phyloP scores from a whole-genome alignment of 2,113 vertebrate genomes.

The Albula glossodonta region DNA sequence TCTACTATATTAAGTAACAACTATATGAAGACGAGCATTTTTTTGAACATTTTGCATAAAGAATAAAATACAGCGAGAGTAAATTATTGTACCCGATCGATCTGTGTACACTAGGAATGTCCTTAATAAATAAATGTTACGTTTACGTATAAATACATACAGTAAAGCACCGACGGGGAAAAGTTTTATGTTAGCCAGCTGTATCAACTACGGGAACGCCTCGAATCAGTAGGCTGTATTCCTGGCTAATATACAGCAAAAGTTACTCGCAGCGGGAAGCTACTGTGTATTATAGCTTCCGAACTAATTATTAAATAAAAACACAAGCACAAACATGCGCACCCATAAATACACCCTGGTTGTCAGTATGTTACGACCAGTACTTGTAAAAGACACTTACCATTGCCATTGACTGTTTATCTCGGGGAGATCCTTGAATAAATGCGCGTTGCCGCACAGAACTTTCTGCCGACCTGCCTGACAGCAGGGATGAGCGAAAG shows the following conservation, averaged over 20 bases:
- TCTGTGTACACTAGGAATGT: no score
- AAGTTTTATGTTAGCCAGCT: background rate
- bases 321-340: background rate
- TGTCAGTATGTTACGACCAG: background rate
- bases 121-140: background rate
- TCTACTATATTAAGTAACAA: no score
- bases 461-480: conserved; percentile 1
- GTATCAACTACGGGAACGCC: background rate
- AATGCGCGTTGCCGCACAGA: background rate
- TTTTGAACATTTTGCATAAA: background rate
- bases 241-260: background rate
- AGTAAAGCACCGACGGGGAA: background rate
- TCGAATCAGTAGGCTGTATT: background rate
- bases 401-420: background rate
- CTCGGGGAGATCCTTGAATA: background rate
- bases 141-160: background rate
- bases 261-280: background rate
- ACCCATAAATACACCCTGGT: no score
- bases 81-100: background rate
- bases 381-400: conserved; percentile 1
- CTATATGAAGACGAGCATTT: background rate
- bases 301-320: background rate
- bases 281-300: background rate
- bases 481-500: background rate
- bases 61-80: background rate